Evolutionary conservation across 2,113 vertebrate species (phyloP), one percentile per base, ranked within the genome.

Genomic region (Dasyornis broadbenti): DNA sequence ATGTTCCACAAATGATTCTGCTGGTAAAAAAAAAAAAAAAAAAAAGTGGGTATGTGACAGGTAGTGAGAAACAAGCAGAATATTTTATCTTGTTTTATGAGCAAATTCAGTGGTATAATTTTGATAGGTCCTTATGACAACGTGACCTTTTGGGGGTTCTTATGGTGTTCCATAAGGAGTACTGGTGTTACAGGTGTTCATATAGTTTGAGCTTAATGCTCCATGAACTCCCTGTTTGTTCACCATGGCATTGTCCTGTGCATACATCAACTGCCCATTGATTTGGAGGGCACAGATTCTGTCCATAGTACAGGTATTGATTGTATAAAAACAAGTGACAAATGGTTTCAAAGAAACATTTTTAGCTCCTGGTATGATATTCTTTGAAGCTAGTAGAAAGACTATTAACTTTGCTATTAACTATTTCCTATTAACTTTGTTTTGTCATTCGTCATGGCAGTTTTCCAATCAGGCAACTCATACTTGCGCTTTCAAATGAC

Each of bases 211-310:
- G 23, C 13, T 54, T 53, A 21, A 10, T 17, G 30, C 40, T 69
- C 22, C 18, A 6, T 7, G 16, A 50, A 24, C 33, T 63, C 28
- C n/a, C 4, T 3, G 0, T 52, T 53, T 76, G 16, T 60, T 69
- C 42, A 54, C 14, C 7, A 1, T 5, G 1, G 24, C 4, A 2
- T 28, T 52, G 7, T 14, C 28, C 7, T 20, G 18, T 40, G 44
- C 20, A 33, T 4, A 2, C 21, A 81, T 39, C 42, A 60, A 10
- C 47, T 49, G 8, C 3, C 13, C 31, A 1, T 20, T 24, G 54
- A 31, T 39, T 57, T 60, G 54, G 23, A 59, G 45, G 30, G 45
- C 54, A 50, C 15, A 8, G 15, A 12, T 84, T 64, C n/a, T 22
- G 4, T 13, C 44, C 27, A 10, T 28, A 56, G 61, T 6, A 30